A percentile compares a stretch with the other conserved stretches of the same genome.
These are phyloP conservation scores for Cecropterus lyciades DNA, from an alignment of 1,140 invertebrate genomes.

Conservation along the genomic window DNA sequence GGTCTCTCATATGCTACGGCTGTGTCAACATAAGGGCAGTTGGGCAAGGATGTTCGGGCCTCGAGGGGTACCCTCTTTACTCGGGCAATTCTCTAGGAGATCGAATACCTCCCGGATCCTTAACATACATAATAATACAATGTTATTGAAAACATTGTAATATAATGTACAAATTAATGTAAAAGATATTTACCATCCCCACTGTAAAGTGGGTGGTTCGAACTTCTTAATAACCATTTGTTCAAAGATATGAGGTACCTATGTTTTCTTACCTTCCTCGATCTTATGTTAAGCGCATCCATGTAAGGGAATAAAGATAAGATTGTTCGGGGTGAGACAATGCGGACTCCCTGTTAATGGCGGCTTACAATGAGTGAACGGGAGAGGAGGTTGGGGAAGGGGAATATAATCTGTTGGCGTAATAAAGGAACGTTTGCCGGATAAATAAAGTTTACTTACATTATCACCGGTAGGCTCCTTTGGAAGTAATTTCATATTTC, in stretches of 20 bases:
- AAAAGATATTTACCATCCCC: no score
- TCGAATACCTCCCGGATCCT: no score
- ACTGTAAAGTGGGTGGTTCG: no score
- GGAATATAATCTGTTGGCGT: slow-evolving; percentile 40
- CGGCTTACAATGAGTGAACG: slow-evolving; percentile 37
- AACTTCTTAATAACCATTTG: slow-evolving; percentile 9
- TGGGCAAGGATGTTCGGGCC: no score
- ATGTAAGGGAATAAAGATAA: slow-evolving; percentile 42
- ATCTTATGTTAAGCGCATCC: slow-evolving; percentile 26
- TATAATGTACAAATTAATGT: no score
- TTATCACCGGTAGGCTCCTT: slow-evolving; percentile 35
- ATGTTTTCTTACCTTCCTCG: slow-evolving; percentile 31
- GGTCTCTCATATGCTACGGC: no score
- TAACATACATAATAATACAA: no score
- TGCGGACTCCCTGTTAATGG: slow-evolving; percentile 38
- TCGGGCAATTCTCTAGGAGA: no score
- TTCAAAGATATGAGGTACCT: slow-evolving; percentile 19
- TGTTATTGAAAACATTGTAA: no score
- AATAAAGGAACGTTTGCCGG: slow-evolving; percentile 42
- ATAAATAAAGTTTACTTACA: slow-evolving; percentile 44
- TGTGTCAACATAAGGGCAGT: no score
- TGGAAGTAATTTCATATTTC: slow-evolving; percentile 44
- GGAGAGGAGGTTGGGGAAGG: slow-evolving; percentile 11
- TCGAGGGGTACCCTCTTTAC: no score
- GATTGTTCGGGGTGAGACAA: slow-evolving; percentile 44